Conservation (phyloP, 92 coral and sea anemone species). For the Muricea muricata region DNA sequence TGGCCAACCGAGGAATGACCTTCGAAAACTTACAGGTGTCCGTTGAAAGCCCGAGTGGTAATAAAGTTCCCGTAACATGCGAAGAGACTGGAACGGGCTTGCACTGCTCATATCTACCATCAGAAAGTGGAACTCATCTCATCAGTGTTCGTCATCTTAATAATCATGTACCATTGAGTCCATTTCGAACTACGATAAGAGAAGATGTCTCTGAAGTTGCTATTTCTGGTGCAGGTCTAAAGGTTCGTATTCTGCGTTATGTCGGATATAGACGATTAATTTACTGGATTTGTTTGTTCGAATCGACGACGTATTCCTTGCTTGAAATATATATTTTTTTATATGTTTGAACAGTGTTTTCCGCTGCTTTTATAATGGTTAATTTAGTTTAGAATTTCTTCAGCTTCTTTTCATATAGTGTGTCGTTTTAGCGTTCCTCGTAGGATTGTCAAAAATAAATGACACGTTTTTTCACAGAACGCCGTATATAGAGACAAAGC, state of each 20-base stretch:
- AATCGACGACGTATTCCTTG: too few species aligned
- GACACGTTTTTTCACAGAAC: conserved; percentile 49
- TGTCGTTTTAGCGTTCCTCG: neutral
- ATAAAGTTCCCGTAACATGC: conserved; percentile 69
- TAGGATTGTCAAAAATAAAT: neutral
- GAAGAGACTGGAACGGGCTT: conserved; percentile 53
- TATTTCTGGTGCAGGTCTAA: conserved; percentile 20
- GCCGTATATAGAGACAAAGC: conserved; percentile 79
- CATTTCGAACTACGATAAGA: conserved; percentile 49
- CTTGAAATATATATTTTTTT: too few species aligned
- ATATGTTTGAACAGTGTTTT: too few species aligned
- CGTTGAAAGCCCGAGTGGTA: conserved; percentile 71
- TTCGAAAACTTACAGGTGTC: conserved; percentile 73
- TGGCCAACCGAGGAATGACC: conserved; percentile 84
- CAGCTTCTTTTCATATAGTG: too few species aligned
- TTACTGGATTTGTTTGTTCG: too few species aligned
- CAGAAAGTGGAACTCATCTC: conserved; percentile 73
- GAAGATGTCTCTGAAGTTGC: conserved; percentile 43
- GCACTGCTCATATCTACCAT: conserved; percentile 76
- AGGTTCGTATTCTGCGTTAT: conserved; percentile 19
- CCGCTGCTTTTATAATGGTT: too few species aligned
- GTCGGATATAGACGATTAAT: neutral
- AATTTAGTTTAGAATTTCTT: too few species aligned
- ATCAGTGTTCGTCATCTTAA: conserved; percentile 80
- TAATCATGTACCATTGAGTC: conserved; percentile 83